phyloP scores from a whole-genome alignment of 2,888 invertebrate genomes.

The Galeopsomyia nigrocyanea region DNA sequence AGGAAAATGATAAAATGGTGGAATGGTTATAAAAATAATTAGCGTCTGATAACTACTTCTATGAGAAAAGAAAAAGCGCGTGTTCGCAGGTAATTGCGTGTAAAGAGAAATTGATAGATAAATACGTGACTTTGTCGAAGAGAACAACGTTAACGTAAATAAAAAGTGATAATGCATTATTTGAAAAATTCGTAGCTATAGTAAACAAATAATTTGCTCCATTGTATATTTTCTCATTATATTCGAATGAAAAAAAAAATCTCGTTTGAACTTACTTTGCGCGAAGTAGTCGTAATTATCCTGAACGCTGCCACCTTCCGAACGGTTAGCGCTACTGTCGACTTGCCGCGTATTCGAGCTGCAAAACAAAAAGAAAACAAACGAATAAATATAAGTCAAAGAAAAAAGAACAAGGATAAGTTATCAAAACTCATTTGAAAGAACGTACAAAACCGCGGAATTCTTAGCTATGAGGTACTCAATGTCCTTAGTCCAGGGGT shows the following conservation, averaged over 20 bases:
- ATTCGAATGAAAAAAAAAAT: too few species aligned
- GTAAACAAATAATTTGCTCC: too few species aligned
- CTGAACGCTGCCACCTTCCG: constrained; percentile 68
- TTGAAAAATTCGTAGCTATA: too few species aligned
- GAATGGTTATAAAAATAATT: too few species aligned
- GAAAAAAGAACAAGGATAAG: background rate
- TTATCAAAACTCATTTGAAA: too few species aligned
- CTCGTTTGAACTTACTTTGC: constrained; percentile 71
- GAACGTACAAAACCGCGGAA: constrained; percentile 78
- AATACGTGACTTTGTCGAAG: background rate
- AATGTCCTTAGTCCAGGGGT: constrained; percentile 96
- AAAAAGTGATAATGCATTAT: background rate
- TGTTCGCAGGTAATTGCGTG: too few species aligned
- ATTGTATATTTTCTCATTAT: too few species aligned
- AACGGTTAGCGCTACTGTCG: constrained; percentile 69
- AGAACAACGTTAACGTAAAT: constrained; percentile 14
- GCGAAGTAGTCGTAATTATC: constrained; percentile 73
- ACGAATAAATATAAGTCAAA: constrained; percentile 3
- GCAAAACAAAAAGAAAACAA: constrained; percentile 41
- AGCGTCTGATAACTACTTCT: too few species aligned
- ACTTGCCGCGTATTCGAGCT: constrained; percentile 71
- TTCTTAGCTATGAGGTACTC: constrained; percentile 93
- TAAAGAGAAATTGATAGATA: too few species aligned
- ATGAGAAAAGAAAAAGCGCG: too few species aligned
- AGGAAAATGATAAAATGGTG: too few species aligned